Base-by-base conservation (phyloP, 2,797 vertebrate genomes). In the Muscicapa comitata region DNA sequence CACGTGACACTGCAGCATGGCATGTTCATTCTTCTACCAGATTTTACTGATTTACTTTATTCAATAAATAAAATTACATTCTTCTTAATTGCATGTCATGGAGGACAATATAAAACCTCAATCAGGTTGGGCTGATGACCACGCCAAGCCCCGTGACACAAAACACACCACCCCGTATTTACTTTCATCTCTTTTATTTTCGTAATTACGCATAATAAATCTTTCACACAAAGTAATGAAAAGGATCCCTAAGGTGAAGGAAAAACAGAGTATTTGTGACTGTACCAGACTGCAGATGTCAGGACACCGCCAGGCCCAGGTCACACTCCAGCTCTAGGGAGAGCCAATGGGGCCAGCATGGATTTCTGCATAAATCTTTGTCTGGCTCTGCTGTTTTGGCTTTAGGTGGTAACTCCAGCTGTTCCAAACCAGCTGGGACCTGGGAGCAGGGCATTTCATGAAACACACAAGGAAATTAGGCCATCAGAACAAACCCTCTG, bases 171-270 rank as follows among this genome's bases (percentile, higher is more conserved):
- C 45, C 17, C 47, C 1, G 14, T 31, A 65, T 43, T 33, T 54
- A 47, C 43, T 13, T 92, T 83, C 21, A 54, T 61, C 62, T 59
- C 48, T 59, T 82, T 95, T 91, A 74, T 85, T 88, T 65, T 45
- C 73, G 61, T 96, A 93, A 92, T 95, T 95, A 94, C 0, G 65
- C 25, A 63, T 93, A 78, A 79, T 71, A 94, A 91, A 94, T 76
- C 80, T 94, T 88, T 80, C 88, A 92, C 88, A 93, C 86, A 93
- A 94, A 96, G 59, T 88, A 91, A 93, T 57, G 76, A 90, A 95
- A 96, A 83, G 84, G 80, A 94, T 91, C 80, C 65, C 79, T 28
- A 72, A 53, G 87, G 77, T 55, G 86, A 93, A 84, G 78, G 88
- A 88, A 48, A 43, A 63, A 86, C 17, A 83, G 67, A 35, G n/a